phyloP scores from a whole-genome alignment of 2,888 invertebrate species.

The Morpho helenor region DNA sequence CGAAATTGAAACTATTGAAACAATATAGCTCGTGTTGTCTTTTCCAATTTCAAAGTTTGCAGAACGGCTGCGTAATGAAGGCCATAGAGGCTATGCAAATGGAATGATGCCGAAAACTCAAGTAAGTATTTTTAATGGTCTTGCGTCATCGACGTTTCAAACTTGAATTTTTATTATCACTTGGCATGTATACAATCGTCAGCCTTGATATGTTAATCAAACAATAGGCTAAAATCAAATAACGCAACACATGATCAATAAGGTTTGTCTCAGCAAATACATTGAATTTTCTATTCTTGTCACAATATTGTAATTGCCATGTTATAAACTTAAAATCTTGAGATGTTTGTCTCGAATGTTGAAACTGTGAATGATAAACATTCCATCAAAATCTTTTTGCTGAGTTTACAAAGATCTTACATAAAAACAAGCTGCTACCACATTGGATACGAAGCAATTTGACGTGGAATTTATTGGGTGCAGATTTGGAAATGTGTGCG shows the following conservation, averaged over 20 bases:
- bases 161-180: slow-evolving; percentile 80
- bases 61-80: slow-evolving; percentile 76
- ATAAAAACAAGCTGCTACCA: not conserved
- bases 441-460: not conserved
- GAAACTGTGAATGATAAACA: not conserved
- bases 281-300: slow-evolving; percentile 48
- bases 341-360: not conserved
- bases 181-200: slow-evolving; percentile 69
- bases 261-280: slow-evolving; percentile 58
- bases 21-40: slow-evolving; percentile 72
- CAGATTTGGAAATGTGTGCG: slow-evolving; percentile 15
- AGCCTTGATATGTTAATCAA: slow-evolving; percentile 78
- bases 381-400: not conserved
- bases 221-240: slow-evolving; percentile 75
- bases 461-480: slow-evolving; percentile 2
- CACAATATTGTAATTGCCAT: slow-evolving; percentile 20
- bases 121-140: slow-evolving; percentile 74
- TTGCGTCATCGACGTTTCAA: slow-evolving; percentile 76
- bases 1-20: slow-evolving; percentile 77
- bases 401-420: not conserved
- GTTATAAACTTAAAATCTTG: slow-evolving; percentile 10
- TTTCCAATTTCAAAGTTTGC: slow-evolving; percentile 77
- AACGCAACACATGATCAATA: slow-evolving; percentile 67
- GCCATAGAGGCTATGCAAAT: slow-evolving; percentile 72
- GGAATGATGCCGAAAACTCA: slow-evolving; percentile 74